Base-by-base conservation (phyloP, 1,140 invertebrate genomes). In the Pomacea maculata region DNA sequence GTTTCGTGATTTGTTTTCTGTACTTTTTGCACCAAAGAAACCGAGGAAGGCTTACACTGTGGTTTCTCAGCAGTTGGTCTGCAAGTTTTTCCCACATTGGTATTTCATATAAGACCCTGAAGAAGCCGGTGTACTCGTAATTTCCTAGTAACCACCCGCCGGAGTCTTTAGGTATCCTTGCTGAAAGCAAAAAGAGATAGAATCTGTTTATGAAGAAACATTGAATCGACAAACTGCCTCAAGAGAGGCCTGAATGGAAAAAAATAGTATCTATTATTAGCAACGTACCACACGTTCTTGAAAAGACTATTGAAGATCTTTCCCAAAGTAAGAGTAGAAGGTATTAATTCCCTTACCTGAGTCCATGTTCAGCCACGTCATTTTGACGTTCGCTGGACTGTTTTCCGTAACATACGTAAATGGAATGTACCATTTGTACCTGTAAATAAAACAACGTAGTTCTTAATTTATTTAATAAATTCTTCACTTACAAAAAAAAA, bases 71-170 rank as follows among this genome's bases (percentile, higher is more conserved):
- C 5, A 98, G 91, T 63, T 95, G 93, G 10, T 93, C 88, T 45
- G 96, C 95, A 15, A 98, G 92, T 29, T 93, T 92, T 0, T 93
- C 90, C 96, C 96, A 97, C 91, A 95, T 95, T 0, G 94, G 93
- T 2, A 94, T 93, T 55, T 96, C 95, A 88, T 97, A 98, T 78
- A 95, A 95, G 0, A 97, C 96, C 34, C 96, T 93, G 90, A 96
- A 97, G 87, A 96, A 97, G 7, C 96, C 96, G 14, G 94, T 94
- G 89, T 96, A 95, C 87, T 97, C 95, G 19, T 95, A 93, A 90
- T 98, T 98, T 54, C 95, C 95, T 89, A 97, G 96, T 74, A 97
- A 94, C 95, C 96, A 97, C 2, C 82, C 84, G 14, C 83, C 73
- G 8, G 61, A 21, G 1, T 81, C 52, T 71, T 83, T 83, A 15